A percentile compares a stretch with the other conserved stretches of the same genome.
phyloP scores from a whole-genome alignment of 2,797 vertebrate genomes.

The Gadopsis bispinosus region DNA sequence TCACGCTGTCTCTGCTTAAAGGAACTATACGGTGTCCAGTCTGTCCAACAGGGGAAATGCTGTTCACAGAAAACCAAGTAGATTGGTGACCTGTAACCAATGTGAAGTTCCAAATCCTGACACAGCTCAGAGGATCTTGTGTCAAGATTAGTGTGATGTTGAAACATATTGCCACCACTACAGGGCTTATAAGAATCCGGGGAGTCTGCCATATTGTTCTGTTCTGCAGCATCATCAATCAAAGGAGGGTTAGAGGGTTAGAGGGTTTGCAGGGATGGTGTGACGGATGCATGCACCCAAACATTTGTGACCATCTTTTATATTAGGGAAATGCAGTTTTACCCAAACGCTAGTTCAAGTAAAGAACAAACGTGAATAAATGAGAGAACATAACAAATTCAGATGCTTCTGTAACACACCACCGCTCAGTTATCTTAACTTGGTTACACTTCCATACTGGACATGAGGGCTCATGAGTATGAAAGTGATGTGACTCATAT shows the following conservation, averaged over 20 bases:
- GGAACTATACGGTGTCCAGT: neutral
- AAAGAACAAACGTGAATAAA: neutral
- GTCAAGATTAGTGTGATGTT: slow-evolving; percentile 28
- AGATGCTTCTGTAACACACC: too few relatives aligned
- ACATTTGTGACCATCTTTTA: slow-evolving; percentile 11
- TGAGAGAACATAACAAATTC: neutral
- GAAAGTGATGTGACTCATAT: neutral
- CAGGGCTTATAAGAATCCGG: slow-evolving; percentile 4
- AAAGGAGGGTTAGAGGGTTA: neutral
- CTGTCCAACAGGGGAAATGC: neutral
- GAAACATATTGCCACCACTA: neutral
- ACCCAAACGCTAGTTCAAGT: neutral
- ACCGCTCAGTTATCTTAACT: too few relatives aligned
- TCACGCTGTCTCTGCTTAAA: neutral
- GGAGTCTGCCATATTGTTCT: slow-evolving; percentile 14
- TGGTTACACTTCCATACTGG: too few relatives aligned
- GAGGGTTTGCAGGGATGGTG: neutral
- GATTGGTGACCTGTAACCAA: neutral
- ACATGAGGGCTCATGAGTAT: neutral
- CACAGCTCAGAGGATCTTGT: slow-evolving; percentile 1
- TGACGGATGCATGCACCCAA: neutral
- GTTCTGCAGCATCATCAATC: slow-evolving; percentile 16
- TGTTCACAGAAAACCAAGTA: neutral
- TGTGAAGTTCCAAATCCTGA: neutral
- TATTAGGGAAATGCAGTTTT: neutral